Evolutionary conservation across 1,140 invertebrate genomes (phyloP).

Genomic region (Magallana angulata): DNA sequence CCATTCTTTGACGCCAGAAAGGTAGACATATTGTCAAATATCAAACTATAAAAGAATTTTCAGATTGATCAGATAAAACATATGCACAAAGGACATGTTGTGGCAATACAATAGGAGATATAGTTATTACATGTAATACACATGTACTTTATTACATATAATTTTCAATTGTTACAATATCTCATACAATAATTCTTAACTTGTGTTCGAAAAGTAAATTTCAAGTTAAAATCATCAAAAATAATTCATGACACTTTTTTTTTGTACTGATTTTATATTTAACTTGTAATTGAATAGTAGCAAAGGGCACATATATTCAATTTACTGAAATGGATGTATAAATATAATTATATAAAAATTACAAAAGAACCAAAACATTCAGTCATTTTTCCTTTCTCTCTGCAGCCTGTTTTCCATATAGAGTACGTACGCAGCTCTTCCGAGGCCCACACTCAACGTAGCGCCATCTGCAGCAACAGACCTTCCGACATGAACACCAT

Average conservation of each 20-base stretch:
- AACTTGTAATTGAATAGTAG: not conserved
- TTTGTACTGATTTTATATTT: not conserved
- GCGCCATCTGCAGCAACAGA: not conserved
- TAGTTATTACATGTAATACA: too few species aligned
- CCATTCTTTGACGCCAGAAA: conserved; percentile 30
- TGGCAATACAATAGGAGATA: too few species aligned
- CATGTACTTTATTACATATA: too few species aligned
- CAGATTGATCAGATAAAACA: too few species aligned
- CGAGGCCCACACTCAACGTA: not conserved
- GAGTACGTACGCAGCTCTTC: conserved; percentile 23
- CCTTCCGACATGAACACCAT: conserved; percentile 16
- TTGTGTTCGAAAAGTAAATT: too few species aligned
- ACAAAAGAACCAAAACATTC: too few species aligned
- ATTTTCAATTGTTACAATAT: too few species aligned
- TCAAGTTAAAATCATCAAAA: too few species aligned
- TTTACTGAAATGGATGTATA: not conserved
- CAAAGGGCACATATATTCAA: not conserved
- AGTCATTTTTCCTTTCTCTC: not conserved
- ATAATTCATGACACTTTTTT: not conserved
- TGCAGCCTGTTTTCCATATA: conserved; percentile 24
- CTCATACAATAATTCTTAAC: too few species aligned
- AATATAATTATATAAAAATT: too few species aligned
- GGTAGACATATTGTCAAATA: not conserved
- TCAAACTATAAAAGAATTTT: too few species aligned
- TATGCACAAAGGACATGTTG: too few species aligned